phyloP scores from a whole-genome alignment of 2,888 invertebrate genomes.

The Tetramorium bicarinatum region DNA sequence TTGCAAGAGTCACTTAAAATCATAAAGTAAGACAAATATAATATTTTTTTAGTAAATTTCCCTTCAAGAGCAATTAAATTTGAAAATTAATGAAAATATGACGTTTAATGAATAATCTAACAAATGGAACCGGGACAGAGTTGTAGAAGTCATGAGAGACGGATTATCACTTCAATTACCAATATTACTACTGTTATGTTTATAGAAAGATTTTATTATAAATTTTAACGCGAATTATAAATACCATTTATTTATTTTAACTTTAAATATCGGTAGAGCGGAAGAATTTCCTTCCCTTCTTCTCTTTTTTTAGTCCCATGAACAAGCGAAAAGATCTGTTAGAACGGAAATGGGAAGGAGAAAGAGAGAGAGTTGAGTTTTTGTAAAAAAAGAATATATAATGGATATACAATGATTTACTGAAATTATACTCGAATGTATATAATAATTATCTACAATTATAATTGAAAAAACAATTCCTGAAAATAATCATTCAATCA shows the following conservation, averaged over 20 bases:
- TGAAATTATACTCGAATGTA: no score
- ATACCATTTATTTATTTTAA: neutral
- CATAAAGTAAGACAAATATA: neutral
- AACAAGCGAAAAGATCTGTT: slow-evolving; percentile 41
- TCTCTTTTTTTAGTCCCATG: slow-evolving; percentile 32
- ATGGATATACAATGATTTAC: slow-evolving; percentile 9
- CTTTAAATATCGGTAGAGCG: neutral
- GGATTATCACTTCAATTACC: neutral
- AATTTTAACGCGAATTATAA: neutral
- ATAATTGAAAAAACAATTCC: no score
- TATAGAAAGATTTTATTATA: neutral
- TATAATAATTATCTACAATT: no score
- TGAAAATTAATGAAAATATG: neutral
- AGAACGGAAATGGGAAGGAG: neutral
- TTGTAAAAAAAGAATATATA: slow-evolving; percentile 57
- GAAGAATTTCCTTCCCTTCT: neutral
- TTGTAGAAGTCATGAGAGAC: neutral
- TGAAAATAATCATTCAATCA: no score
- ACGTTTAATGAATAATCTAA: neutral
- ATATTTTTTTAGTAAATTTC: neutral
- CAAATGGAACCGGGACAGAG: neutral
- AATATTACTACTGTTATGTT: neutral
- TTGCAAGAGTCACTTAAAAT: neutral
- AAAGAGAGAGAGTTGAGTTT: slow-evolving; percentile 22
- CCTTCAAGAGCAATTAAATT: neutral